Conservation (phyloP, 2,888 invertebrate genomes). For the Apodemia mormo region DNA sequence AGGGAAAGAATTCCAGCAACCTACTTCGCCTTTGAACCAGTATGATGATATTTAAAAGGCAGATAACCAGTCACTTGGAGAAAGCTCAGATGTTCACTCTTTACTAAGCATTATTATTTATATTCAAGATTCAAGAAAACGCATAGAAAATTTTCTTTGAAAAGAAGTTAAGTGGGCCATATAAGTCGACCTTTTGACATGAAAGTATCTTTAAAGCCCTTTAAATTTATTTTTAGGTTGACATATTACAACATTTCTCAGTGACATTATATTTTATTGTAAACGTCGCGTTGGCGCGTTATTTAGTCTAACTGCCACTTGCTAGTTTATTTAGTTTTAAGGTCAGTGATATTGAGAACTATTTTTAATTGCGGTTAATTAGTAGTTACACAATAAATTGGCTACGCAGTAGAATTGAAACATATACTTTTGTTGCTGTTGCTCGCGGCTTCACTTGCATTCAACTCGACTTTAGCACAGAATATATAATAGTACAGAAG, state of each 20-base stretch:
- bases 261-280: neutral
- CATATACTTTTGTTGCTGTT: neutral
- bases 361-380: slow-evolving; percentile 3
- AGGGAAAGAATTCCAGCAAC: too few relatives aligned
- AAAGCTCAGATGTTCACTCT: neutral
- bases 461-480: neutral
- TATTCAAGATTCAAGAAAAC: neutral
- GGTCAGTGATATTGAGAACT: neutral
- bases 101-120: neutral
- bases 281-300: neutral
- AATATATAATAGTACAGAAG: too few relatives aligned
- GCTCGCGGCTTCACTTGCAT: neutral
- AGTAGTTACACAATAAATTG: neutral
- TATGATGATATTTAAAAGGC: neutral
- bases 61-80: neutral
- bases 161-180: neutral
- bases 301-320: neutral
- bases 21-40: neutral
- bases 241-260: neutral
- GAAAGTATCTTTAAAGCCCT: slow-evolving; percentile 11
- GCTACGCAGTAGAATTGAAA: neutral
- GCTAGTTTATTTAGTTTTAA: neutral
- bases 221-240: slow-evolving; percentile 3
- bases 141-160: slow-evolving; percentile 13
- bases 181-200: slow-evolving; percentile 11